Evolutionary conservation across 2,113 vertebrate genomes (phyloP), one percentile per base, ranked within the genome.

Genomic region (Pelobates fuscus): DNA sequence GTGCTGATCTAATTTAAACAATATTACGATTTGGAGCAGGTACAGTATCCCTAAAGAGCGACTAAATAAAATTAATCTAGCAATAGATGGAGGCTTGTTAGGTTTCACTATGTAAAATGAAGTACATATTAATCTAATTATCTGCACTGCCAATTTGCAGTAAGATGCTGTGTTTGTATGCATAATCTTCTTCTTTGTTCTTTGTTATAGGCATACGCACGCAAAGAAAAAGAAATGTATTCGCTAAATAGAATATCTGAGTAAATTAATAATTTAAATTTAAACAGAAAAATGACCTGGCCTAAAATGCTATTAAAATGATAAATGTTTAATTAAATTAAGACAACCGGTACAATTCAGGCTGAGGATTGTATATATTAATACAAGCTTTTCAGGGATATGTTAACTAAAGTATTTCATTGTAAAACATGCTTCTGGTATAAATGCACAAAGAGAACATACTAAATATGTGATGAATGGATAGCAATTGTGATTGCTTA

Each of bases 201-300:
- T 2, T 49, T 5, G 21, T 5, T 57, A 57, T 23, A 5, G 4
- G 18, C 20, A 57, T 4, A 23, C 7, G 54, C 3, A 20, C 4
- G 2, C 3, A 17, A 15, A 17, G 46, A 4, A 8, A 10, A 10
- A 10, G n/a, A 21, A 57, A 57, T 23, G 21, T 23, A 57, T 57
- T 54, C 11, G 14, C 11, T 5, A 25, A 25, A 23, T 2, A 57
- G 58, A 84, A 80, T 85, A 82, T 5, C 71, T 25, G 30, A 81
- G 74, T 79, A 79, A 86, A 86, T 78, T 70, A 81, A 82, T 85
- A 83, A 84, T 82, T 81, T 30, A 62, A 70, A 23, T 67, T 71
- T 67, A 81, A 18, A 0, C 18, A 80, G 80, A 81, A 86, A 74
- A 83, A 80, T 52, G 66, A 72, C 26, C 6, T 70, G 32, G 2